phyloP scores from a whole-genome alignment of 2,797 vertebrate species.

The Notolepis coatsorum region DNA sequence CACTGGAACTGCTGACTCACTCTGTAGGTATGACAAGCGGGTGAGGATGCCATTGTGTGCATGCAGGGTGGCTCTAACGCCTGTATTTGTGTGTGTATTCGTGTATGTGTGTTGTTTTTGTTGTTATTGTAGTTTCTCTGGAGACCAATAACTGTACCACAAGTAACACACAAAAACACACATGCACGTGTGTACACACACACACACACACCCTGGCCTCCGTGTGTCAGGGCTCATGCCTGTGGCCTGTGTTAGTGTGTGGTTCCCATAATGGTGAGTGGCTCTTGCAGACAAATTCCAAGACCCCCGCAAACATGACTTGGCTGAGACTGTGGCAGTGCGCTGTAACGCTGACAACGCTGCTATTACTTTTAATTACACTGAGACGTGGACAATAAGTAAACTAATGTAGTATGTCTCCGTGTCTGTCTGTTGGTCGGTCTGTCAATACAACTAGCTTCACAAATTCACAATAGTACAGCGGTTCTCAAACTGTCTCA shows the following conservation, averaged over 20 bases:
- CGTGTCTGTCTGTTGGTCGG: slow-evolving; percentile 40
- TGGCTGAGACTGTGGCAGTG: slow-evolving; percentile 68
- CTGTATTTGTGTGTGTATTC: slow-evolving; percentile 10
- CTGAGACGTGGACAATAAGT: slow-evolving; percentile 35
- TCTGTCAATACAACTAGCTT: slow-evolving; percentile 26
- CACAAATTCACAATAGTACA: too few species aligned
- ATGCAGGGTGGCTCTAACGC: neutral
- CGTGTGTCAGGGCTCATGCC: slow-evolving; percentile 74
- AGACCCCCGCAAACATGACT: slow-evolving; percentile 81
- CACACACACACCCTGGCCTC: slow-evolving; percentile 39
- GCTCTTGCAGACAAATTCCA: slow-evolving; percentile 78
- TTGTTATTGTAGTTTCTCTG: slow-evolving; percentile 49
- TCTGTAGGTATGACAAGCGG: slow-evolving; percentile 61
- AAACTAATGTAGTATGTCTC: slow-evolving; percentile 43
- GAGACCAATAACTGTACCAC: slow-evolving; percentile 43
- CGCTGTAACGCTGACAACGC: slow-evolving; percentile 75
- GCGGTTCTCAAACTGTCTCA: too few species aligned
- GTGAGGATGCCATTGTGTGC: slow-evolving; percentile 37
- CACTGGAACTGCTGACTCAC: slow-evolving; percentile 56
- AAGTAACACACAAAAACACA: slow-evolving; percentile 11
- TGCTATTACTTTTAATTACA: slow-evolving; percentile 70
- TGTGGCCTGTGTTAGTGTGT: slow-evolving; percentile 83
- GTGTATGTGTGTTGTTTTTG: slow-evolving; percentile 21
- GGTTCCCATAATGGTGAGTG: slow-evolving; percentile 81
- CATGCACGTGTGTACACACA: slow-evolving; percentile 20